These are phyloP conservation scores for Hippopotamus amphibius DNA, from an alignment of 2,113 vertebrate genomes.

Conservation along the genomic window DNA sequence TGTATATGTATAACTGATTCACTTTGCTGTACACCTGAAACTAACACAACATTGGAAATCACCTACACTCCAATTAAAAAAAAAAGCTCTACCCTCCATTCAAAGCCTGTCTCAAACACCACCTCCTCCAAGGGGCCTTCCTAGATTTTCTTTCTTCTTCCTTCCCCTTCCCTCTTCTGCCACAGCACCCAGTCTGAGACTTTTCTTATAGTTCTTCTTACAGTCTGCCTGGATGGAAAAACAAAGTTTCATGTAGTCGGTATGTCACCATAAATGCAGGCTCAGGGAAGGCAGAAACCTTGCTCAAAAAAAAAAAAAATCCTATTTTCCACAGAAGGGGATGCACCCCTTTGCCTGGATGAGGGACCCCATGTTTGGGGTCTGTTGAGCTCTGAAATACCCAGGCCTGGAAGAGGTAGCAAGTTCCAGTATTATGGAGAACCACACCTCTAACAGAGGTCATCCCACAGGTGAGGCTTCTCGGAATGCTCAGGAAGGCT, in stretches of 20 bases:
- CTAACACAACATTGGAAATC: too few relatives aligned
- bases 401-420: not conserved
- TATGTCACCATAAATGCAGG: not conserved
- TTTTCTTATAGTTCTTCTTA: not conserved
- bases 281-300: not conserved
- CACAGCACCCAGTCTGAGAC: not conserved
- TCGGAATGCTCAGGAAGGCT: not conserved
- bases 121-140: not conserved
- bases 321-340: too few relatives aligned
- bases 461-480: not conserved
- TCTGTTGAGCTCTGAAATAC: not conserved
- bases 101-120: not conserved
- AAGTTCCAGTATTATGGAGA: rapidly evolving
- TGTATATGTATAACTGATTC: too few relatives aligned
- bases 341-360: not conserved
- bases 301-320: too few relatives aligned
- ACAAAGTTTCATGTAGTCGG: not conserved
- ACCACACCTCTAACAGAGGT: rapidly evolving
- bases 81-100: not conserved
- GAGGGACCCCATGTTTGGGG: not conserved
- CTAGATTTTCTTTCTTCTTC: not conserved
- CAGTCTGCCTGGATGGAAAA: not conserved
- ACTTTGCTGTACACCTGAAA: too few relatives aligned
- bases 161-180: not conserved
- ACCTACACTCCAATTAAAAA: too few relatives aligned